Base-by-base conservation (phyloP, 2,797 vertebrate species). In the Huso huso region DNA sequence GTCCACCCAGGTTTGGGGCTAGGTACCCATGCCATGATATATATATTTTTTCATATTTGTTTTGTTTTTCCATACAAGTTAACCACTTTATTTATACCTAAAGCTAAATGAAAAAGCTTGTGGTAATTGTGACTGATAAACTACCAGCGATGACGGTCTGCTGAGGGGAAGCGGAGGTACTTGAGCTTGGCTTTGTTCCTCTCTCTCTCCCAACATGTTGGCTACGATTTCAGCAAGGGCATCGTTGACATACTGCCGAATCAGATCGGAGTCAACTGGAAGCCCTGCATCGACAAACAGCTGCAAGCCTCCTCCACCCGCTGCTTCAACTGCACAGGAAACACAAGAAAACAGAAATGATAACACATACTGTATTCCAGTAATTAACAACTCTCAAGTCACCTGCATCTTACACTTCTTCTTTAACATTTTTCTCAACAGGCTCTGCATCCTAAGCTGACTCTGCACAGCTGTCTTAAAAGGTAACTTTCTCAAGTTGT, bases 181-280 rank as follows among this genome's bases (percentile, higher is more conserved):
- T 37, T 37, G 23, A 61, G 59, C 13, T 51, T 77, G 75, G 69
- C 65, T 77, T 60, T 60, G 1, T n/a, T 51, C 67, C 51, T 64
- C 71, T 76, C 71, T 76, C 71, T 89, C 82, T 15, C 89, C 91
- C 71, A 97, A 83, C 82, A 94, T 87, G 62, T 80, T 73, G 0
- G 80, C 75, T 6, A 95, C 66, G 0, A 79, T 92, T 75, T 97
- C 94, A 6, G 83, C 82, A 73, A 99, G 82, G 51, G 89, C 91
- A 79, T 98, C 94, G 1, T 87, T 79, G 12, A 97, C 92, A 59
- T 92, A 88, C 61, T 78, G 80, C 10, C 84, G 79, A 64, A 99
- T 88, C 71, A 90, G 72, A 60, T 76, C 83, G 0, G 92, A 91
- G 75, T 93, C 89, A 78, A 95, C 87, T 55, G 90, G 91, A 58